phyloP scores from a whole-genome alignment of 2,113 vertebrate species.

The Chloropsis hardwickii region DNA sequence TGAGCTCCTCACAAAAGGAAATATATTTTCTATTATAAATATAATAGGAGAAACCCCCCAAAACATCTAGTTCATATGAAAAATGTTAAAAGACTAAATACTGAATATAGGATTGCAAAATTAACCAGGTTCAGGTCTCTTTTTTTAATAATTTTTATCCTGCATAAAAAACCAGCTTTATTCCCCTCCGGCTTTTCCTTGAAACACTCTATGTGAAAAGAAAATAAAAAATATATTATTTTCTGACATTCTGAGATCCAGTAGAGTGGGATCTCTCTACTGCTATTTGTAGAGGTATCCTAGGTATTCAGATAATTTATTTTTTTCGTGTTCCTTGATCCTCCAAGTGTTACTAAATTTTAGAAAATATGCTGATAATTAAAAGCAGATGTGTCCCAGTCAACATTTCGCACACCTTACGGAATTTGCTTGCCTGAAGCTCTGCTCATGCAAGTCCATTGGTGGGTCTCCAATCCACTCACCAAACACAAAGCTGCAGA shows the following conservation, averaged over 20 bases:
- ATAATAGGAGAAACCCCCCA: fast-evolving
- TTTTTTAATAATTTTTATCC: background rate
- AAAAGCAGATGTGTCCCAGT: background rate
- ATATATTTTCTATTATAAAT: background rate
- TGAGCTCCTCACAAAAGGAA: background rate
- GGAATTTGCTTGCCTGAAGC: background rate
- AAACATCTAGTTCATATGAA: background rate
- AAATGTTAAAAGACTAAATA: background rate
- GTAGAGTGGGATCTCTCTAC: background rate
- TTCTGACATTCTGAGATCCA: background rate
- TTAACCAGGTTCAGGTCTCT: background rate
- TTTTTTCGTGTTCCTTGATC: background rate
- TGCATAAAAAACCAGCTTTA: background rate
- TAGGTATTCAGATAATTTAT: background rate
- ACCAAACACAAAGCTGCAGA: background rate
- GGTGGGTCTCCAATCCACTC: background rate
- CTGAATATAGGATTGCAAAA: background rate
- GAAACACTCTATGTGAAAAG: background rate
- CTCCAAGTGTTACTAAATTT: background rate
- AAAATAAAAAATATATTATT: background rate
- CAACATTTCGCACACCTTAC: background rate
- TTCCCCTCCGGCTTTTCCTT: background rate
- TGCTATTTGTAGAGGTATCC: background rate
- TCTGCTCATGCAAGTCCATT: background rate
- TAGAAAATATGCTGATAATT: background rate